phyloP scores from a whole-genome alignment of 2,888 invertebrate species.

The Drosophila borborema region DNA sequence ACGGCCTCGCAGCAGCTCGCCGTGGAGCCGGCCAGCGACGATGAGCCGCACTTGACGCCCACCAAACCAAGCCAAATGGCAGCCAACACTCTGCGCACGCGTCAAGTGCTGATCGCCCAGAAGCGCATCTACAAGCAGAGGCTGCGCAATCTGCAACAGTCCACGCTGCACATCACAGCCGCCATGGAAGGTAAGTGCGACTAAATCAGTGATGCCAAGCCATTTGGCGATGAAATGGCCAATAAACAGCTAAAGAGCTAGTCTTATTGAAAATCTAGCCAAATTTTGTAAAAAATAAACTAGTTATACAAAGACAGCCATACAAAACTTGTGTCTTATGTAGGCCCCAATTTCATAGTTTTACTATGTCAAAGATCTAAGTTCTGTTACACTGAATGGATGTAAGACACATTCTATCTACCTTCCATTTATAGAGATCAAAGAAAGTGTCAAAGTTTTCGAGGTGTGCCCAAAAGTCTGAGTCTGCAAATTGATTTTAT shows the following conservation, averaged over 20 bases:
- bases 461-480: background rate
- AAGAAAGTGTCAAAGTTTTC: background rate
- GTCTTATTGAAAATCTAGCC: background rate
- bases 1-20: constrained; percentile 6
- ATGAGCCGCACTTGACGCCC: constrained; percentile 37
- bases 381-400: too few relatives aligned
- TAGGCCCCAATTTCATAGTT: too few relatives aligned
- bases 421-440: too few relatives aligned
- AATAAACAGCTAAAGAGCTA: background rate
- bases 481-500: background rate
- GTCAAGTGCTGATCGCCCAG: constrained; percentile 86
- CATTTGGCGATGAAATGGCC: background rate
- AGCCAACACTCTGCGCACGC: constrained; percentile 65
- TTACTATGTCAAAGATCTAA: too few relatives aligned
- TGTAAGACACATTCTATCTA: too few relatives aligned
- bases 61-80: constrained; percentile 32
- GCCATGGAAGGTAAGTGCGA: constrained; percentile 83
- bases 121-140: constrained; percentile 87
- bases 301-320: background rate
- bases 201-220: background rate
- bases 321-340: too few relatives aligned
- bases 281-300: background rate
- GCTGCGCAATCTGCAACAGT: constrained; percentile 86
- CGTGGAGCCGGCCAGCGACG: constrained; percentile 43
- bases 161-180: constrained; percentile 83